Evolutionary conservation across 1,140 invertebrate genomes (phyloP), one percentile per base, ranked within the genome.

Genomic region (Dendroctonus valens): DNA sequence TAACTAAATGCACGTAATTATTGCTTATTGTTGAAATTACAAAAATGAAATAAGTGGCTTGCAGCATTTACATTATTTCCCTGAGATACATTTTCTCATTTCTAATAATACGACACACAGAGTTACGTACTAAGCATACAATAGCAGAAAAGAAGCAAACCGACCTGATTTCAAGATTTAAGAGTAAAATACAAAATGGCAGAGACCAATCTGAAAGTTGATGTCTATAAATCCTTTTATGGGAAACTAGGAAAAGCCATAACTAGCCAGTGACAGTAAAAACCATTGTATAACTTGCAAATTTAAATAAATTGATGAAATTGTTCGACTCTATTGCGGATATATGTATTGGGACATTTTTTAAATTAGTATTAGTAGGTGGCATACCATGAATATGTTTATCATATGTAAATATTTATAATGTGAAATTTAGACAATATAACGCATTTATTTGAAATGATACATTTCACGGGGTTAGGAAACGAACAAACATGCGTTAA

Each of bases 251-350:
- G 60, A 63, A 63, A 63, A 38, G 26, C 51, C 37, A 63, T 52
- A 52, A 52, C 49, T 61, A 52, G 50, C 38, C 48, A 46, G 51
- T 63, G 60, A 63, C 60, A 63, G 50, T 63, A 63, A 53, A 63
- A 63, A 54, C 51, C 41, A 63, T 63, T 63, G 51, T 63, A 54
- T 63, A 63, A 63, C 60, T 63, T 41, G 41, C 41, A 8, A 14
- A 54, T 63, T 63, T 63, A 63, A 63, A 54, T 63, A 54, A 63
- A 54, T 63, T 63, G 51, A 54, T 63, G 60, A 63, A 63, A 54
- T 63, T 63, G 60, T 49, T 49, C 42, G 42, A 39, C 41, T 58
- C 11, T 2, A 26, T 26, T 26, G 26, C 26, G 41, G 41, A 11
- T 37, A 26, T 12, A 5, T 39, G 42, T 37, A 59, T 51, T 61